Conservation (phyloP, 2,888 invertebrate genomes). For the Stomorhina lunata region DNA sequence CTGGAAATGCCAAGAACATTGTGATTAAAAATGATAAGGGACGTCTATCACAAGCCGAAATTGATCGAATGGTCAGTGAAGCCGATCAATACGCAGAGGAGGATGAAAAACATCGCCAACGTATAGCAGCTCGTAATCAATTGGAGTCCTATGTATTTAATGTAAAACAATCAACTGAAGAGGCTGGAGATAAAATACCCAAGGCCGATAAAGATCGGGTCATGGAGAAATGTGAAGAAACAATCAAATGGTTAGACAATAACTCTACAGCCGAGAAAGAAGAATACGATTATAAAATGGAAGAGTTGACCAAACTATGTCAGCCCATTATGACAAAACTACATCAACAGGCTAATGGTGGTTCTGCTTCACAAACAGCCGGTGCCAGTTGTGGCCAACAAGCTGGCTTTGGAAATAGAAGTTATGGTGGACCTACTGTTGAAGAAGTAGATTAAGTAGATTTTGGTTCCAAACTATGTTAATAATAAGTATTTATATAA, state of each 20-base stretch:
- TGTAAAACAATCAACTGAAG: constrained; percentile 85
- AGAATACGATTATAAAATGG: constrained; percentile 83
- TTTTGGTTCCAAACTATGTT: no score
- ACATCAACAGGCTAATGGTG: constrained; percentile 80
- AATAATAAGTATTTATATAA: no score
- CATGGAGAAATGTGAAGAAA: constrained; percentile 83
- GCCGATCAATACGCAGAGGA: no score
- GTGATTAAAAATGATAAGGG: no score
- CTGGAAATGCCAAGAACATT: no score
- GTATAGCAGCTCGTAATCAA: constrained; percentile 84
- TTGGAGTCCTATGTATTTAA: constrained; percentile 84
- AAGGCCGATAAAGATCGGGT: constrained; percentile 86
- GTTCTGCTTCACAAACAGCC: constrained; percentile 87
- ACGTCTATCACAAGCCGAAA: no score
- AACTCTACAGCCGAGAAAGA: constrained; percentile 87
- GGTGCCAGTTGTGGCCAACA: constrained; percentile 80
- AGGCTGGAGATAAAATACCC: constrained; percentile 83
- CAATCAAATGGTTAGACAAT: constrained; percentile 86
- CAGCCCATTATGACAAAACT: constrained; percentile 72
- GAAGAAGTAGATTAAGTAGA: constrained; percentile 72
- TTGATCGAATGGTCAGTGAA: no score
- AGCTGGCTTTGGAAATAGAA: constrained; percentile 83
- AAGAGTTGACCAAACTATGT: constrained; percentile 73
- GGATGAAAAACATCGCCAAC: no score
- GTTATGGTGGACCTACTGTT: constrained; percentile 73